These are phyloP conservation scores for Panthera leo DNA, from an alignment of 2,113 vertebrate species.

Conservation along the genomic window DNA sequence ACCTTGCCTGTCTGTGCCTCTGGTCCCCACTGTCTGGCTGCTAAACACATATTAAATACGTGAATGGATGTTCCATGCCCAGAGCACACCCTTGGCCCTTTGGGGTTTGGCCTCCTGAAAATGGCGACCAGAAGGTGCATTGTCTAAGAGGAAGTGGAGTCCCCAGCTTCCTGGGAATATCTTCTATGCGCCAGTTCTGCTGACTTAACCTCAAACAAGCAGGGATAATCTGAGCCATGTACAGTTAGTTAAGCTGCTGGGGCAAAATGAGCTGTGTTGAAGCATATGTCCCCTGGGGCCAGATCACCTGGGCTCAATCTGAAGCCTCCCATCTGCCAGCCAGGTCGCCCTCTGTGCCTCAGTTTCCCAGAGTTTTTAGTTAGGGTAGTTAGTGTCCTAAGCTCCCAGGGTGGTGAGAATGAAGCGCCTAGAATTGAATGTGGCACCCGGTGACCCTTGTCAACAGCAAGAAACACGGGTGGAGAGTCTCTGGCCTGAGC, in stretches of 20 bases:
- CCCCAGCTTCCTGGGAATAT: background rate
- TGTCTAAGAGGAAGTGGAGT: background rate
- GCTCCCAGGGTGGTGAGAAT: background rate
- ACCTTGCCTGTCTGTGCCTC: background rate
- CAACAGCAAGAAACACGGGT: background rate
- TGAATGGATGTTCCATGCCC: background rate
- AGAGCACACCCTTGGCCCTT: no score
- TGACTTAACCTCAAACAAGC: no score
- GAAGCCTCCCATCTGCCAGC: background rate
- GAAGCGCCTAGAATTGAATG: background rate
- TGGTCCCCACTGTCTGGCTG: background rate
- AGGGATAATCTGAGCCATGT: background rate
- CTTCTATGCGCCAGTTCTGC: background rate
- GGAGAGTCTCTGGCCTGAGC: background rate
- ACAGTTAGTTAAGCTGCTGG: background rate
- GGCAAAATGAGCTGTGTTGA: background rate
- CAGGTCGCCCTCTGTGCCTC: background rate
- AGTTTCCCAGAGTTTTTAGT: background rate
- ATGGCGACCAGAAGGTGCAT: background rate
- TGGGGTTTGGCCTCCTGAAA: background rate
- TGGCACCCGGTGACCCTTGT: background rate
- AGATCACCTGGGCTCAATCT: background rate
- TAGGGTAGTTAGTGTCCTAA: background rate
- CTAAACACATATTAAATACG: background rate
- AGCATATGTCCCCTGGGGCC: fast-evolving